Conservation (phyloP, 2,888 invertebrate genomes). For the Liopterus haemorrhoidalis region DNA sequence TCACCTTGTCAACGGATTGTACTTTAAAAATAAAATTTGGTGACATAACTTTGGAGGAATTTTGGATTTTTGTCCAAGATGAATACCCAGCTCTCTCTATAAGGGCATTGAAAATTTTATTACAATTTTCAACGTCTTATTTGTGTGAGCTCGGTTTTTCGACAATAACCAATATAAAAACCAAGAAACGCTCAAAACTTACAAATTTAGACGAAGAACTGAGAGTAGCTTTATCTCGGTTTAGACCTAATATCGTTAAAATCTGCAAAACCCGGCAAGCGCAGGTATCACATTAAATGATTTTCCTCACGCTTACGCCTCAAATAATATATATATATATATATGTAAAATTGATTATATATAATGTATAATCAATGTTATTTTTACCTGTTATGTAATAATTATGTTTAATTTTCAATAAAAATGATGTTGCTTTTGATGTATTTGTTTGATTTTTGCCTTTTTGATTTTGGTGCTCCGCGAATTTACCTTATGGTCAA, state of each 20-base stretch:
- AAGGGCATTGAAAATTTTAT: conserved; percentile 1
- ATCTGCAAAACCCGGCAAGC: conserved; percentile 8
- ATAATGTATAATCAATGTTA: too few relatives aligned
- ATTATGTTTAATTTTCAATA: too few relatives aligned
- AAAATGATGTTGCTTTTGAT: too few relatives aligned
- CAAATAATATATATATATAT: too few relatives aligned
- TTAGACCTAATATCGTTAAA: not conserved
- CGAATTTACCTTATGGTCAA: too few relatives aligned
- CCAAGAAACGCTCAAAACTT: conserved; percentile 2
- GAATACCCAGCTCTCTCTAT: conserved; percentile 7
- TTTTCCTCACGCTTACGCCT: too few relatives aligned
- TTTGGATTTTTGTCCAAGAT: conserved; percentile 22
- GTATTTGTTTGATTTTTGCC: too few relatives aligned
- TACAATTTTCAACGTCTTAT: conserved; percentile 6
- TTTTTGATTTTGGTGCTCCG: too few relatives aligned
- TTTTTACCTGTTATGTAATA: too few relatives aligned
- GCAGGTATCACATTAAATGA: conserved; percentile 8
- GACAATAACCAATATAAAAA: conserved; percentile 1
- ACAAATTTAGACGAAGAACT: conserved; percentile 3
- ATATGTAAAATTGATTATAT: too few relatives aligned
- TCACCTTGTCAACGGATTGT: conserved; percentile 21
- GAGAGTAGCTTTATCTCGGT: not conserved
- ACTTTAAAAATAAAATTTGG: conserved; percentile 24
- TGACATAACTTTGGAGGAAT: conserved; percentile 21
- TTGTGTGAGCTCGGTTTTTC: conserved; percentile 1